Conservation (phyloP, 2,113 vertebrate species). For the Esox niger region DNA sequence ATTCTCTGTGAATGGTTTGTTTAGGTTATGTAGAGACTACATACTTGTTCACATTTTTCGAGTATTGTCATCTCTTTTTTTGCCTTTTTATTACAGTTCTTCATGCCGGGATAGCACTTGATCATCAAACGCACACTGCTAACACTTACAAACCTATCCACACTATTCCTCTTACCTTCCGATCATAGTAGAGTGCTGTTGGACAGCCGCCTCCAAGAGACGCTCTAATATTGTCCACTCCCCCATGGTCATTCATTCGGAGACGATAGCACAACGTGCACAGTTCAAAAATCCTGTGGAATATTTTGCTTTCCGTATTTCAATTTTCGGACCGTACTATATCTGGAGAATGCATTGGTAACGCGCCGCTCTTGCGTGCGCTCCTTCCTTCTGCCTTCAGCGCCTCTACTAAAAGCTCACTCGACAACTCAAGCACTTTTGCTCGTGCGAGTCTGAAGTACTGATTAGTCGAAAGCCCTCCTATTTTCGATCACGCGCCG, state of each 20-base stretch:
- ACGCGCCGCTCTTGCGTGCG: slow-evolving; percentile 3
- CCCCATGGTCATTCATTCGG: slow-evolving; percentile 88
- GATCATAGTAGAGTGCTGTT: slow-evolving; percentile 94
- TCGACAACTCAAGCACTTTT: slow-evolving; percentile 13
- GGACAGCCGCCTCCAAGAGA: slow-evolving; percentile 89
- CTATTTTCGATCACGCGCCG: slow-evolving; percentile 16
- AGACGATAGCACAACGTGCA: slow-evolving; percentile 62
- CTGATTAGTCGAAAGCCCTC: slow-evolving; percentile 39
- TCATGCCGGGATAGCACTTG: neutral
- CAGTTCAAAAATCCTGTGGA: slow-evolving; percentile 16
- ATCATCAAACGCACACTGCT: slow-evolving; percentile 1
- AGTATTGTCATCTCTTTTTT: neutral
- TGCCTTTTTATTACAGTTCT: neutral
- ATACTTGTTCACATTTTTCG: neutral
- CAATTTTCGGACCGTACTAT: slow-evolving; percentile 37
- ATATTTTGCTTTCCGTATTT: slow-evolving; percentile 33
- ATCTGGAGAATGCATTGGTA: slow-evolving; percentile 42
- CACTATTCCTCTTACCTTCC: slow-evolving; percentile 80
- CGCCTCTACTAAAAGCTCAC: slow-evolving; percentile 11
- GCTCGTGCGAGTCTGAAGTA: slow-evolving; percentile 19
- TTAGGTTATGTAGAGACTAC: neutral
- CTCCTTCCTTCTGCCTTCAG: slow-evolving; percentile 9
- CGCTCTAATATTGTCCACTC: slow-evolving; percentile 93
- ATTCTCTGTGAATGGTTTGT: neutral
- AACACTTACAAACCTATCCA: neutral